Base-by-base conservation (phyloP, 2,113 vertebrate species). In the Athene cunicularia region DNA sequence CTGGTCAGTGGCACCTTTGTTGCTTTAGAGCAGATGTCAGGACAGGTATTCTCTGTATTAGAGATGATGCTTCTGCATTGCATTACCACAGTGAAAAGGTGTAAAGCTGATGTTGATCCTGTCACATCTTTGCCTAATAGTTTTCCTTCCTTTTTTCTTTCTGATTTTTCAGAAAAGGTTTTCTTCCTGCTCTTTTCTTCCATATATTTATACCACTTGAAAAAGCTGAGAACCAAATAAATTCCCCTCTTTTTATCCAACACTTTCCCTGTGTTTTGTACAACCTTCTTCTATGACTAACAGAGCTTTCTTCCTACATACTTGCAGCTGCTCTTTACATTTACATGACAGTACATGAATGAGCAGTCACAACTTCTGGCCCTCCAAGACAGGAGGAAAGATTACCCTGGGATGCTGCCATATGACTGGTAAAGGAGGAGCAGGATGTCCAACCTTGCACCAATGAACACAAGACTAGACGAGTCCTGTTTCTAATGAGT, bases 401-500 rank as follows among this genome's bases (percentile, higher is more conserved):
- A 76, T 8, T 15, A 26, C 27, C 15, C 52, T 67, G 52, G 11
- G 9, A 28, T 58, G 35, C 41, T 75, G 35, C 60, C 3, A 2
- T 55, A 33, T 1, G 3, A 45, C n/a, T 4, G 3, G 12, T 49
- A 50, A 50, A 76, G n/a, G 41, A 58, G 16, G 52, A 58, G n/a
- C 50, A 28, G n/a, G 32, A 11, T 86, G n/a, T 66, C n/a, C 60
- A 66, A 12, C 26, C 32, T 32, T 73, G 47, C 27, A 63, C 49
- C 0, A 5, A 35, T 33, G 9, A 39, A n/a, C 41, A 49, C 1
- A 9, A 56, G 62, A 58, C 19, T 10, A 8, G n/a, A 41, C 0
- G 2, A 50, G 19, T 50, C 19, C 24, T 67, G 19, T 67, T 76
- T 86, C 52, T 58, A 30, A 58, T 0, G 11, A 58, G 9, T 1